phyloP scores from a whole-genome alignment of 1,140 invertebrate species.

The Heliconius himera region DNA sequence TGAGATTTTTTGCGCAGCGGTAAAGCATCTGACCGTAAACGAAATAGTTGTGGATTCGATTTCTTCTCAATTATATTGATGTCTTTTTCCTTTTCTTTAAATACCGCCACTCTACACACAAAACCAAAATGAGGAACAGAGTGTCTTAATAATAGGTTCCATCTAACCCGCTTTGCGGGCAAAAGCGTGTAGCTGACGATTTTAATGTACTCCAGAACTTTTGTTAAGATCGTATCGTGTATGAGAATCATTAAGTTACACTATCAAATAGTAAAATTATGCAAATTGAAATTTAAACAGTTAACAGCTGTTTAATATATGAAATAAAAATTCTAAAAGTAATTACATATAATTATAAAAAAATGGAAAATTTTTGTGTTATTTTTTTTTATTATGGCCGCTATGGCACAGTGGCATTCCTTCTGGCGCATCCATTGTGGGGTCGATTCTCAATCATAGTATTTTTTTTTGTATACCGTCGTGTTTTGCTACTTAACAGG shows the following conservation, averaged over 20 bases:
- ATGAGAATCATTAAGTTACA: background rate
- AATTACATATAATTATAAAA: too few relatives aligned
- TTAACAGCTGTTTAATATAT: background rate
- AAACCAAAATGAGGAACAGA: background rate
- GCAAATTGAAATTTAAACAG: conserved; percentile 6
- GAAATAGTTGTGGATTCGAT: background rate
- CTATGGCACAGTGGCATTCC: too few relatives aligned
- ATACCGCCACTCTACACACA: background rate
- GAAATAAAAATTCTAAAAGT: too few relatives aligned
- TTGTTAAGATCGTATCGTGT: background rate
- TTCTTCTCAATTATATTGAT: background rate
- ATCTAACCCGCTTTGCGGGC: background rate
- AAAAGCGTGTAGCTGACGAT: background rate
- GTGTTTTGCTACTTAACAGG: too few relatives aligned
- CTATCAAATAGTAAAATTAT: background rate
- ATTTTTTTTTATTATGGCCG: too few relatives aligned
- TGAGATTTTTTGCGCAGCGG: background rate
- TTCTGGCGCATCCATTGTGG: too few relatives aligned
- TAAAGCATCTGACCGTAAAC: background rate
- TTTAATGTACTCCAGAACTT: too few relatives aligned
- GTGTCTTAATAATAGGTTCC: background rate
- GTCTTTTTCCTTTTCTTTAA: too few relatives aligned
- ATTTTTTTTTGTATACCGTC: too few relatives aligned
- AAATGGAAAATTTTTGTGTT: too few relatives aligned
- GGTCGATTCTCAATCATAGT: too few relatives aligned